Conservation (phyloP, 1,140 invertebrate species). For the Matsumurasca onukii region DNA sequence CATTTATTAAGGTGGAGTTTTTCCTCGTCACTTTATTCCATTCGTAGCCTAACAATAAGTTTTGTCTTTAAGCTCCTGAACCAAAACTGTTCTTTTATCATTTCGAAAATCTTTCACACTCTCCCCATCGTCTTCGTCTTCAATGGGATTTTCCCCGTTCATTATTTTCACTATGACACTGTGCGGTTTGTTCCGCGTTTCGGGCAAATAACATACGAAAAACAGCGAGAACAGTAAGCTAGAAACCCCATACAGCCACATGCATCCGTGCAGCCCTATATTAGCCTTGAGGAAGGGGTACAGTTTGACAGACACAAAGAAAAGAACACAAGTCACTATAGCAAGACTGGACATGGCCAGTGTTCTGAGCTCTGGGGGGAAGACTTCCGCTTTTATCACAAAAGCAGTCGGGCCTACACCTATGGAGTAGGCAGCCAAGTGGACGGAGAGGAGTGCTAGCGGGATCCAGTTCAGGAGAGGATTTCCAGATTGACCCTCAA, state of each 20-base stretch:
- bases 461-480: constrained; percentile 40
- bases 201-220: constrained; percentile 27
- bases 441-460: constrained; percentile 22
- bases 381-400: constrained; percentile 32
- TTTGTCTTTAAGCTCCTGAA: too few relatives aligned
- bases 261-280: constrained; percentile 30
- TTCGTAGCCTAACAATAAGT: too few relatives aligned
- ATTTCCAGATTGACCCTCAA: constrained; percentile 43
- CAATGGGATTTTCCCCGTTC: background rate
- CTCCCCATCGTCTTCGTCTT: background rate
- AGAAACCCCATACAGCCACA: constrained; percentile 31
- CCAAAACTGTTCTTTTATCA: too few relatives aligned
- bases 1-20: too few relatives aligned
- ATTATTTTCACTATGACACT: constrained; percentile 30
- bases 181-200: constrained; percentile 31
- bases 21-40: too few relatives aligned
- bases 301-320: too few relatives aligned
- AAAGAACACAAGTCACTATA: constrained; percentile 30
- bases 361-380: constrained; percentile 24
- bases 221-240: constrained; percentile 28
- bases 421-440: constrained; percentile 8
- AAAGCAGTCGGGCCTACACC: constrained; percentile 33
- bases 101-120: too few relatives aligned
- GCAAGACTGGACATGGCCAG: constrained; percentile 31
- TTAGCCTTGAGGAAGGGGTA: constrained; percentile 7